These are phyloP conservation scores for Paracyclopina nana DNA, from an alignment of 1,140 invertebrate genomes.

Conservation along the genomic window DNA sequence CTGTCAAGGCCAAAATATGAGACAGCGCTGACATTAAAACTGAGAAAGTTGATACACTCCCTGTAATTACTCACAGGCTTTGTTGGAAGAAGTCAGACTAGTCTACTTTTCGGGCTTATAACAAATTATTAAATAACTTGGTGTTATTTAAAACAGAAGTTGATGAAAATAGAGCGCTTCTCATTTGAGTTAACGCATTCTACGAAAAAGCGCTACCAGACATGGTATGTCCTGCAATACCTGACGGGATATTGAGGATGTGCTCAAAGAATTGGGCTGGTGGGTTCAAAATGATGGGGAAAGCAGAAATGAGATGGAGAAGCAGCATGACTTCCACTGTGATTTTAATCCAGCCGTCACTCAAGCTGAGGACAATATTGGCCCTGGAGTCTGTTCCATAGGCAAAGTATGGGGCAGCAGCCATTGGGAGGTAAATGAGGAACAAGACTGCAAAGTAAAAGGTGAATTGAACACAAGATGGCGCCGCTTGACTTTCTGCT, in stretches of 20 bases:
- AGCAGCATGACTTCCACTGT: conserved; percentile 38
- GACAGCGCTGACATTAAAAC: too few relatives aligned
- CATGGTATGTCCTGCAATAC: too few relatives aligned
- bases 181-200: too few relatives aligned
- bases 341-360: conserved; percentile 27
- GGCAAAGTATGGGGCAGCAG: conserved; percentile 34
- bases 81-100: too few relatives aligned
- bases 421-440: conserved; percentile 35
- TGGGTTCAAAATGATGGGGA: conserved; percentile 43
- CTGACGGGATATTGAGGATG: conserved; percentile 37
- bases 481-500: not conserved
- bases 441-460: conserved; percentile 32
- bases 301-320: conserved; percentile 38
- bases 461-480: conserved; percentile 5
- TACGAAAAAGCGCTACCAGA: too few relatives aligned
- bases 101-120: too few relatives aligned
- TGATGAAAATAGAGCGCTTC: too few relatives aligned
- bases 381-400: conserved; percentile 33
- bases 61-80: too few relatives aligned
- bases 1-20: too few relatives aligned
- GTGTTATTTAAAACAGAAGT: too few relatives aligned
- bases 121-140: too few relatives aligned
- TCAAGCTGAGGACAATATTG: conserved; percentile 33
- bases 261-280: conserved; percentile 47
- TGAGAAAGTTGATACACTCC: too few relatives aligned